Evolutionary conservation across 1,140 invertebrate species (phyloP).

Genomic region (Aphidius ervi): DNA sequence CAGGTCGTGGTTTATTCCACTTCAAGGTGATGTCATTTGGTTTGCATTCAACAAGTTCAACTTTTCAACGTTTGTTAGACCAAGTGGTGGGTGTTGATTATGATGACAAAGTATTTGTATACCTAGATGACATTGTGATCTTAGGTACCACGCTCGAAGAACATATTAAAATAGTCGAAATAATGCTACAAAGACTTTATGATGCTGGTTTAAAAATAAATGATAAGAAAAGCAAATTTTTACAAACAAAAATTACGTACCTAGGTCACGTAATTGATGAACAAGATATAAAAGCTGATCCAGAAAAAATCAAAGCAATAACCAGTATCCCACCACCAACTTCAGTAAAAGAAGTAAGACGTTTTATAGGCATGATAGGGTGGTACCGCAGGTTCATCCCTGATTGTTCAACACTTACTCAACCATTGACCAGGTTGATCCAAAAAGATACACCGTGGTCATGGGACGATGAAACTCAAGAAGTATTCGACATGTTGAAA

Average conservation of each 20-base stretch:
- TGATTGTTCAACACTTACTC: constrained; percentile 33
- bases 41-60: constrained; percentile 32
- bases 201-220: constrained; percentile 33
- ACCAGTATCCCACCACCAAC: constrained; percentile 23
- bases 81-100: constrained; percentile 16
- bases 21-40: constrained; percentile 41
- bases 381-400: constrained; percentile 46
- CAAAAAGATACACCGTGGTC: constrained; percentile 29
- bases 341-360: constrained; percentile 32
- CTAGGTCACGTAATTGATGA: constrained; percentile 30
- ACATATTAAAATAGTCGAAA: constrained; percentile 32
- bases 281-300: constrained; percentile 26
- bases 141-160: constrained; percentile 25
- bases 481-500: neutral
- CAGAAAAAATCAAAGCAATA: constrained; percentile 24
- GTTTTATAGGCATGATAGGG: constrained; percentile 36
- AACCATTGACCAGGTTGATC: constrained; percentile 31
- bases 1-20: constrained; percentile 30
- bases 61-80: constrained; percentile 33
- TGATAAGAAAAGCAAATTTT: constrained; percentile 37
- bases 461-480: constrained; percentile 26
- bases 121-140: constrained; percentile 29
- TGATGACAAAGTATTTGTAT: constrained; percentile 22
- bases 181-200: constrained; percentile 30
- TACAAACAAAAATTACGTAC: constrained; percentile 26